Base-by-base conservation (phyloP, 1,140 invertebrate genomes). In the Papilio helenus region DNA sequence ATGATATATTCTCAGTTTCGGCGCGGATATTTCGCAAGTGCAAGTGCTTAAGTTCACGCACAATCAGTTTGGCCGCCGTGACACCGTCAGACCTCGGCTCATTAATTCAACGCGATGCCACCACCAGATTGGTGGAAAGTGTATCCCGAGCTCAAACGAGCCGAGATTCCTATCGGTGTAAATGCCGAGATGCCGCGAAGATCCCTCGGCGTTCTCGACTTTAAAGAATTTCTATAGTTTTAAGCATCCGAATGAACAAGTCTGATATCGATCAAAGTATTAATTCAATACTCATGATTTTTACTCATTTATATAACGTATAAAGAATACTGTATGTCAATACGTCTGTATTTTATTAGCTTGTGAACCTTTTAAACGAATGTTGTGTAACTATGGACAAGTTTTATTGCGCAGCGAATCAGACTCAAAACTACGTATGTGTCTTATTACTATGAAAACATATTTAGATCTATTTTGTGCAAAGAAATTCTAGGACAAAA, bases 91-190 rank as follows among this genome's bases (percentile, higher is more conserved):
- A 84, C 85, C 87, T 84, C 83, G 84, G 61, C 78, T 85, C 84
- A 86, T 89, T 86, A 87, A 85, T 89, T 83, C 80, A 80, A 65
- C 55, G 74, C 87, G 87, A 89, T 89, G 82, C 84, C 84, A 82
- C 78, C 76, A 34, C 65, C 18, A 81, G 86, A 88, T 88, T 87
- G 86, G 81, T 73, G 71, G 84, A 84, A 86, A 81, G 88, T 87
- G 87, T 86, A 85, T 88, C 84, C 82, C 68, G 78, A 72, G 65
- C 42, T 84, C 82, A 80, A 80, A 84, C 81, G 81, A 26, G 44
- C 84, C 83, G 79, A 29, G 72, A 81, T 84, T 78, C 76, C 26
- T 83, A 84, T 82, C 81, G 42, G 58, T 61, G 74, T 76, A 68
- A 72, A 80, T 78, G 72, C 72, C 79, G 76, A 73, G 71, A 80